Evolutionary conservation across 2,797 vertebrate species (phyloP), one percentile per base, ranked within the genome.

Genomic region (Tadarida brasiliensis): DNA sequence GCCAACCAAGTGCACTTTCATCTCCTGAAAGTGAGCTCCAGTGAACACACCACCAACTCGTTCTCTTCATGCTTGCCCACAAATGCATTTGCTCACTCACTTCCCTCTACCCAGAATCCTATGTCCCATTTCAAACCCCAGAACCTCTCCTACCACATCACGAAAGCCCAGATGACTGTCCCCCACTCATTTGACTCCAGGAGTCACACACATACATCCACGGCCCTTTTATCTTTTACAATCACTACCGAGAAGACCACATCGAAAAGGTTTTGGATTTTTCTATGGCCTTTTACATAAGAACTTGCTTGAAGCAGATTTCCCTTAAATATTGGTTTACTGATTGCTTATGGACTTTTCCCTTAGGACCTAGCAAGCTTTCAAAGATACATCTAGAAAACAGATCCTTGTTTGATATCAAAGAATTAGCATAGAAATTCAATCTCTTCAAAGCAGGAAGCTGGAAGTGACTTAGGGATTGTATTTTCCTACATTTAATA

Each of bases 241-340:
- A 91, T 63, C 7, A 15, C 12, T 87, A 44, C 3, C 51, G 16
- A 86, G 85, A 91, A 57, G 4, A 77, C 9, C 7, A 15, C 20
- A 16, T 84, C 14, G 87, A 74, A 76, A 56, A 67, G 11, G 11
- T 22, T 96, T 89, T 39, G 11, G 2, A 47, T 80, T 89, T 89
- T 87, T 54, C 83, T 47, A 49, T 71, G 28, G 2, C 19, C 7
- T 92, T 93, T 94, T 76, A 22, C 33, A 39, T 84, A 35, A 90
- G 78, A 5, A 56, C 56, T 95, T 82, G 39, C 57, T 83, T 68
- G n/a, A 95, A 81, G n/a, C 17, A 91, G 20, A 67, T 51, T 70
- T n/a, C 82, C 11, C 61, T 57, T 93, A 92, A 96, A 94, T 74
- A 82, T 35, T 80, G 80, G 76, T 94, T 93, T 96, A 87, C 11